Base-by-base conservation (phyloP, 1,140 invertebrate species). In the Agrypnia vestita region DNA sequence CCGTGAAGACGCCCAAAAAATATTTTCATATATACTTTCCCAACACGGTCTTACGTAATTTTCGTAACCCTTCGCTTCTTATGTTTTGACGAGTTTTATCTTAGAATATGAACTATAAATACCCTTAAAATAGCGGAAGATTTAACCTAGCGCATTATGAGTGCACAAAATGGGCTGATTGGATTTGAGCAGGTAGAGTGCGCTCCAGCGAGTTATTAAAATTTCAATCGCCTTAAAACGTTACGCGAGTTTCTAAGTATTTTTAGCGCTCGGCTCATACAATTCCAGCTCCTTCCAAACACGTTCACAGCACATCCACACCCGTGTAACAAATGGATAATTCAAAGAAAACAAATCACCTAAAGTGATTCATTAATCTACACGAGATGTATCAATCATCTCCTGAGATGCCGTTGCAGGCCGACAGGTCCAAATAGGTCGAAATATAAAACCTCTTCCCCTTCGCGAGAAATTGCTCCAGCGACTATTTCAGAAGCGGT, bases 321-420 rank as follows among this genome's bases (percentile, higher is more conserved):
- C 44, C 64, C 64, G 44, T 13, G 44, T 46, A 69, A 69, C 64
- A 69, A 69, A 69, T 49, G 64, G 64, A 69, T 69, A 21, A 49
- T 69, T 47, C 64, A 69, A 69, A 69, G 64, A 69, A 69, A 69
- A 69, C 64, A 69, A 69, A 69, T 69, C 44, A 47, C 17, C 44
- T 12, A 10, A 43, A 69, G 64, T 69, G 64, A 69, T 69, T 69
- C 64, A 69, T 69, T 69, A 69, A 69, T 49, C 64, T 69, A 47
- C 7, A 44, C 43, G 15, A 69, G 64, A 69, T 69, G 64, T 17
- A 69, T 69, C 64, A 69, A 69, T 69, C 64, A 69, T 69, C 64
- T 21, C 10, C 35, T 46, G 64, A 69, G 25, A 46, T 35, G 35
- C n/a, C n/a, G 35, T n/a, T 17, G 59, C 59, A 17, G 15, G 64